Evolutionary conservation across 1,140 invertebrate genomes (phyloP).

Genomic region (Papilio polyxenes): DNA sequence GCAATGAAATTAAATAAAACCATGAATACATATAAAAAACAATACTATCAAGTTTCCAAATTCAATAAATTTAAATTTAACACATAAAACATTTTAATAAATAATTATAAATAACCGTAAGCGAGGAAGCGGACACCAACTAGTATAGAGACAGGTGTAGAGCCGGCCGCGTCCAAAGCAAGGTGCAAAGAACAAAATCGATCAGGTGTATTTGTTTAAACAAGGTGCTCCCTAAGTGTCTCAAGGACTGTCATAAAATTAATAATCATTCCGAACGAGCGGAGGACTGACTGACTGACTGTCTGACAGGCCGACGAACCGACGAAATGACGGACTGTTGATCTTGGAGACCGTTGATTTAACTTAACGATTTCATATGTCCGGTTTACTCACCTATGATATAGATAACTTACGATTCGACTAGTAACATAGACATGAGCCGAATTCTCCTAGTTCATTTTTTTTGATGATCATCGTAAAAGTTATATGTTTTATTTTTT

Average conservation of each 20-base stretch:
- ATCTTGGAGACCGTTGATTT: not conserved
- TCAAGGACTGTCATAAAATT: slow-evolving; percentile 58
- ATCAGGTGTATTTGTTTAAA: slow-evolving; percentile 77
- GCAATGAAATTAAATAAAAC: not conserved
- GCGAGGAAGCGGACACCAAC: not conserved
- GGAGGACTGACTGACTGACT: not conserved
- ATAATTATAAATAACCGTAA: slow-evolving; percentile 41
- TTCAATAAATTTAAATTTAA: not conserved
- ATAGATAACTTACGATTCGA: not conserved
- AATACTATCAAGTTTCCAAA: not conserved
- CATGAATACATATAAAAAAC: not conserved
- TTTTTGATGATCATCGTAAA: not conserved
- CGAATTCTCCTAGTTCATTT: not conserved
- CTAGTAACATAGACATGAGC: not conserved
- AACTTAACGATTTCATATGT: not conserved
- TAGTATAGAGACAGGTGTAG: slow-evolving; percentile 50
- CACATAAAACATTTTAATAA: not conserved
- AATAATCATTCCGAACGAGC: slow-evolving; percentile 43
- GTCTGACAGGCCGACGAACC: not conserved
- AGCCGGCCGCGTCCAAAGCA: slow-evolving; percentile 58
- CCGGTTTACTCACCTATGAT: not conserved
- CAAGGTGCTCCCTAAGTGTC: slow-evolving; percentile 65
- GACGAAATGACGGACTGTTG: not conserved
- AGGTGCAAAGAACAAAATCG: slow-evolving; percentile 70
- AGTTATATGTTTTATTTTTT: not conserved